These are phyloP conservation scores for Ovis aries DNA, from an alignment of 2,113 vertebrate genomes.

Conservation along the genomic window DNA sequence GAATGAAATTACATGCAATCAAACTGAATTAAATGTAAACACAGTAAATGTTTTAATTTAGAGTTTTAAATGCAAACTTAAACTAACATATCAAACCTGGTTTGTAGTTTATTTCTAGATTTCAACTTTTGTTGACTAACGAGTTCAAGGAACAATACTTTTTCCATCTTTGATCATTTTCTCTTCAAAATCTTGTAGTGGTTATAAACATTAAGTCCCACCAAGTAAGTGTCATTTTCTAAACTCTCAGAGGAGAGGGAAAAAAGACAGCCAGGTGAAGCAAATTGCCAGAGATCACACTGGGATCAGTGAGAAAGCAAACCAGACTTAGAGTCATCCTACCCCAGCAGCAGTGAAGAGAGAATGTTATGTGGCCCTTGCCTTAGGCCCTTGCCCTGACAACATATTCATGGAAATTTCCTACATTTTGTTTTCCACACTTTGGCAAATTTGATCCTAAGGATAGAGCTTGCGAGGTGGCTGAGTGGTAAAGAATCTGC, in stretches of 20 bases:
- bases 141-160: neutral
- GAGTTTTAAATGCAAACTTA: neutral
- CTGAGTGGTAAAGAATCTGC: neutral
- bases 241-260: neutral
- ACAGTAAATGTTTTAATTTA: neutral
- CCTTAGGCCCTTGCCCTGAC: neutral
- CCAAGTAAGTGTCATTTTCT: neutral
- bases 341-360: neutral
- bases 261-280: neutral
- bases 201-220: neutral
- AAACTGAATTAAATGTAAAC: neutral
- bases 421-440: neutral
- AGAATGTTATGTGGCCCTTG: neutral
- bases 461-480: neutral
- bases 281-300: neutral
- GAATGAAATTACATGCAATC: neutral
- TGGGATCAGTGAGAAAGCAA: neutral
- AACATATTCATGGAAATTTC: neutral
- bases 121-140: neutral
- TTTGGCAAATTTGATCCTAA: neutral
- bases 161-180: neutral
- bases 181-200: neutral
- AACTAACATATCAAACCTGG: neutral
- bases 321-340: neutral
- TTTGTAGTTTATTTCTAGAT: neutral